A percentile compares a stretch with the other conserved stretches of the same genome.
Conservation (phyloP, 2,797 vertebrate genomes). For the Oryzias dopingdopingensis region DNA sequence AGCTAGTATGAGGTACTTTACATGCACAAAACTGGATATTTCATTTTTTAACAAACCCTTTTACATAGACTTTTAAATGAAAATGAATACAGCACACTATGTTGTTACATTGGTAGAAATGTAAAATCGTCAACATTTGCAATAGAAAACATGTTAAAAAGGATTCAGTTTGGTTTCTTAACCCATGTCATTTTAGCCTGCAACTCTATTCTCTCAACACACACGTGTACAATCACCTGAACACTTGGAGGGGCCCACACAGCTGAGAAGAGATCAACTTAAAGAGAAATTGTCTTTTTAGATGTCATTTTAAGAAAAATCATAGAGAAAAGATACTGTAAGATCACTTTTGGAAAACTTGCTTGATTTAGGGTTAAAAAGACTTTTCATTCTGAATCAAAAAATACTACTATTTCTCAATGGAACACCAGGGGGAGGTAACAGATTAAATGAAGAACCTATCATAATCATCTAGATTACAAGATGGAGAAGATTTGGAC, state of each 20-base stretch:
- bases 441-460: too few species aligned
- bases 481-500: too few species aligned
- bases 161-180: conserved; percentile 54
- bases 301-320: background rate
- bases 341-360: too few species aligned
- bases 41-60: conserved; percentile 50
- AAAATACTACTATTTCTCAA: too few species aligned
- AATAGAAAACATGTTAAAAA: conserved; percentile 48
- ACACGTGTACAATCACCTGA: background rate
- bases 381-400: too few species aligned
- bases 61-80: conserved; percentile 41
- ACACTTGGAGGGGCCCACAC: conserved; percentile 27
- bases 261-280: conserved; percentile 24
- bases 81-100: conserved; percentile 58
- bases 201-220: conserved; percentile 28
- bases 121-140: conserved; percentile 50
- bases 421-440: too few species aligned
- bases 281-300: conserved; percentile 22
- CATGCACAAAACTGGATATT: conserved; percentile 23
- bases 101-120: conserved; percentile 43
- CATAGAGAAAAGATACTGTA: too few species aligned
- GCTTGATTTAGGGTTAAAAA: too few species aligned
- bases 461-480: too few species aligned
- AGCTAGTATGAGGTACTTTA: background rate
- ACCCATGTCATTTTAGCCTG: conserved; percentile 26